Evolutionary conservation across 2,888 invertebrate genomes (phyloP), one percentile per base, ranked within the genome.

Genomic region (Torymus auratus): DNA sequence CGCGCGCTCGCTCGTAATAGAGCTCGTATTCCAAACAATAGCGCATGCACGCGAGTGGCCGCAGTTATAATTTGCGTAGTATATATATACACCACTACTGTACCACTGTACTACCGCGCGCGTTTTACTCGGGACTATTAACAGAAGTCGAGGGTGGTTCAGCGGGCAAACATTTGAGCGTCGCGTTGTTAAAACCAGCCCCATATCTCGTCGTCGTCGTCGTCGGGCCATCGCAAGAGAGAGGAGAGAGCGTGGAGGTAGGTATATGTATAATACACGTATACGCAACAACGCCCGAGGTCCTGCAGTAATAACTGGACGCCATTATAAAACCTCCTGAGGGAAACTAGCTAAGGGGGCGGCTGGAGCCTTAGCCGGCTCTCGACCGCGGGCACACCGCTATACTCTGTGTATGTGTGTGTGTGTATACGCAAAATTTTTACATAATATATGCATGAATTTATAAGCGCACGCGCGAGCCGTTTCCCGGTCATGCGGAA

Each of bases 301-400:
- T 89, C 87, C 87, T 88, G 87, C 87, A 87, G 87, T 90, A 90
- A 90, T 90, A 90, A 90, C 90, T 90, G 90, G 89, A 90, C 89
- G 89, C 90, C 90, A 90, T 90, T 90, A 90, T 90, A 90, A 90
- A 90, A 89, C 87, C 88, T 90, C 90, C 89, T 87, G 88, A 89
- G 89, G 89, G 90, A 88, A 89, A 88, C 85, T 72, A 67, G 71
- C 89, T 88, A 88, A 90, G 88, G 89, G 88, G 84, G 80, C 73
- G 53, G 10, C 65, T 77, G 68, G 68, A 61, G 41, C 67, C 67
- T 76, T 71, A 60, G 53, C 73, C 74, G 69, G 61, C 58, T 69
- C 78, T 50, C 17, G 15, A 11, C 23, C 64, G 20, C 20, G 15
- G 28, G 14, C 2, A 52, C 17, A 67, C 50, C 41, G 41, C 5